Conservation (phyloP, 2,888 invertebrate genomes). For the Allygus modestus region DNA sequence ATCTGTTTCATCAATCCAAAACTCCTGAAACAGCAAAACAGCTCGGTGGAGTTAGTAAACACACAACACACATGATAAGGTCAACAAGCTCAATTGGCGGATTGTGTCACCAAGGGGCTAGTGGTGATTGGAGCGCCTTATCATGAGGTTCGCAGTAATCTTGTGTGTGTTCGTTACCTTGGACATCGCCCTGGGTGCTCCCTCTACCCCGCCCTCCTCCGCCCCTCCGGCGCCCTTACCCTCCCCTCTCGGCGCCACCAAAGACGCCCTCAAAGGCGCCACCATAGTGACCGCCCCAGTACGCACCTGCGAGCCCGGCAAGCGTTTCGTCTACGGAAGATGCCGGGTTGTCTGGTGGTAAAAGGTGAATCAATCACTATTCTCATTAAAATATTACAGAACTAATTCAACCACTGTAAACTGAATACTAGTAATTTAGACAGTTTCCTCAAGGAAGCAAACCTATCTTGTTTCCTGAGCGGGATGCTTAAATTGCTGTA, state of each 20-base stretch:
- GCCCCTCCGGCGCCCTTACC: background rate
- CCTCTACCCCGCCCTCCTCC: background rate
- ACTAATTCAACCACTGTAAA: too few species aligned
- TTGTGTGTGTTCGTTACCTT: background rate
- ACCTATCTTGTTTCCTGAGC: too few species aligned
- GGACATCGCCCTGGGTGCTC: background rate
- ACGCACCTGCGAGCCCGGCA: background rate
- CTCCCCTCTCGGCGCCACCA: background rate
- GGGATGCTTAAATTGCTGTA: background rate
- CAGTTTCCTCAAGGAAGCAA: too few species aligned
- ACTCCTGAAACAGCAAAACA: background rate
- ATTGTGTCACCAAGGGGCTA: background rate
- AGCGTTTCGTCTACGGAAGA: constrained; percentile 1
- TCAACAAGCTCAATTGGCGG: constrained; percentile 4
- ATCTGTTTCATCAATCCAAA: background rate
- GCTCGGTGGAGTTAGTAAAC: background rate
- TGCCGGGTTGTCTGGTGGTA: background rate
- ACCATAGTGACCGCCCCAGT: background rate
- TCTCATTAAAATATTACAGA: too few species aligned
- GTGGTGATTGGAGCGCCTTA: background rate
- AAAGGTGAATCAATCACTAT: background rate
- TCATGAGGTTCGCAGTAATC: background rate
- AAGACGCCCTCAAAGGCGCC: background rate
- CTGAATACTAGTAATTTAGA: too few species aligned
- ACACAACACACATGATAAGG: background rate